Base-by-base conservation (phyloP, 2,888 invertebrate genomes). In the Melieria crassipennis region DNA sequence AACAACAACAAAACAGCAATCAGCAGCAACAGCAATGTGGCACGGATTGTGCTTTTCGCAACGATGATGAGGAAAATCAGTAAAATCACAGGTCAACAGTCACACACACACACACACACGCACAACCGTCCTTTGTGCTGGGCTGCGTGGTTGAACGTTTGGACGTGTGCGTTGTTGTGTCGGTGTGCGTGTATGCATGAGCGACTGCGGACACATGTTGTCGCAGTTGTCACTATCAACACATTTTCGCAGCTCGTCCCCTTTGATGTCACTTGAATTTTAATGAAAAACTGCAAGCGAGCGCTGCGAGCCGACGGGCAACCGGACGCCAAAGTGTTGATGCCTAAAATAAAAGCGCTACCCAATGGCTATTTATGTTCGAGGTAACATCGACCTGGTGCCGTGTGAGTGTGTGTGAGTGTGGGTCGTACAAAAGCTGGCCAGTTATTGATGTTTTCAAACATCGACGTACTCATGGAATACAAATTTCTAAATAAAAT, bases 211-310 rank as follows among this genome's bases (percentile, higher is more conserved):
- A 75, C 79, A 80, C 78, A 78, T 81, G 81, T 82, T 82, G 79
- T 82, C 83, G 79, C 81, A 82, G 81, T 82, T 82, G 81, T 81
- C 81, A 80, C 82, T 79, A 79, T 82, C 76, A 81, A 79, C 79
- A 82, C 70, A 65, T 69, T 73, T 72, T 76, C 78, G 61, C 76
- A 78, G 79, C 78, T 79, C 79, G 45, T 79, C 83, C 83, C 78
- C 80, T 83, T 83, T 83, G 83, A 83, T 83, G 83, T 81, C 79
- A 76, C 81, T 82, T 79, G 83, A 79, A 82, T 82, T 81, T 81
- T 81, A 81, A 83, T 81, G 83, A 82, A 81, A 81, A 81, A 78
- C 79, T 80, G 30, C 30, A 2, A 30, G 30, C 30, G 30, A 30
- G 3, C 30, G 30, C 30, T 30, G 30, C 30, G 30, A 81, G 80